A percentile compares a stretch with the other conserved stretches of the same genome.
phyloP scores from a whole-genome alignment of 2,888 invertebrate genomes.

The Brachypterus glaber region DNA sequence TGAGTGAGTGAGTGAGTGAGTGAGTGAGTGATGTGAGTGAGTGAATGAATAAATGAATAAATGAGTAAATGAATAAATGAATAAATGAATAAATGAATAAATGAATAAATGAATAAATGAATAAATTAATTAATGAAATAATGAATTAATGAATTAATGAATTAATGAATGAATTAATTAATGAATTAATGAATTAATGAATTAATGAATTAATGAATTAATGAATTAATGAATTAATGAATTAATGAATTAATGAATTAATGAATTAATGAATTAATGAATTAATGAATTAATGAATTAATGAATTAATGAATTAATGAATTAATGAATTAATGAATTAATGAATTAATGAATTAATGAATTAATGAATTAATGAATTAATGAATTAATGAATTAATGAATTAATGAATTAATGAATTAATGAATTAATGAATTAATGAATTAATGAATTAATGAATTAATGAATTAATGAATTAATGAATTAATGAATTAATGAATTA shows the following conservation, averaged over 20 bases:
- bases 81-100: not conserved
- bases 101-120: not conserved
- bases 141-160: not conserved
- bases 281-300: not conserved
- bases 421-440: not conserved
- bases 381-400: not conserved
- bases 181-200: not conserved
- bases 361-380: not conserved
- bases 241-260: not conserved
- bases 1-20: no score
- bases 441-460: not conserved
- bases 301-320: not conserved
- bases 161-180: not conserved
- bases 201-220: not conserved
- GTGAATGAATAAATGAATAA: not conserved
- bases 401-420: not conserved
- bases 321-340: not conserved
- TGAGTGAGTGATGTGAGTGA: no score
- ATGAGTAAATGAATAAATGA: not conserved
- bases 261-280: not conserved
- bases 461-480: not conserved
- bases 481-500: not conserved
- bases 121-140: constrained; percentile 5
- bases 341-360: not conserved
- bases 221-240: not conserved